Percentiles rank a stretch among this genome's conserved stretches.
Conservation (phyloP, 2,113 vertebrate species). For the Lagopus muta region DNA sequence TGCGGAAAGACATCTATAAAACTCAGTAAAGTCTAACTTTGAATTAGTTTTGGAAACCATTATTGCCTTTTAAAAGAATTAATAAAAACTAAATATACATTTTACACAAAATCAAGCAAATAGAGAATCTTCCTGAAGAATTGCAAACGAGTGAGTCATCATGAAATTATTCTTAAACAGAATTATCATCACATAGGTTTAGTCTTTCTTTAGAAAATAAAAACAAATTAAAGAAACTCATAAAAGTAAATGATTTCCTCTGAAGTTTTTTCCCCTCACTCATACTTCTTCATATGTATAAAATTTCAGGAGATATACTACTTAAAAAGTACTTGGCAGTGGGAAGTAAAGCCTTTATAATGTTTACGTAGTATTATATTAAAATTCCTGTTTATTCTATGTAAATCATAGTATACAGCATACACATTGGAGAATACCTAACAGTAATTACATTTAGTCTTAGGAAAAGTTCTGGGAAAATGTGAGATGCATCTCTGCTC, state of each 20-base stretch:
- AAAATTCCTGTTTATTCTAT: not conserved
- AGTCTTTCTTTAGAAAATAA: constrained; percentile 5
- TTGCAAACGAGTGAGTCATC: constrained; percentile 6
- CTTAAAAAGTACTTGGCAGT: not conserved
- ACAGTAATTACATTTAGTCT: constrained; percentile 36
- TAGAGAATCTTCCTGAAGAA: not conserved
- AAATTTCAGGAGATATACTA: constrained; percentile 8
- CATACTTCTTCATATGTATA: not conserved
- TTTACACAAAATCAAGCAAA: not conserved
- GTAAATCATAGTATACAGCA: constrained; percentile 48
- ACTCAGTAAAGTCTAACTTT: not conserved
- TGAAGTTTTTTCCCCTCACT: not conserved
- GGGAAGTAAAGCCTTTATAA: constrained; percentile 27
- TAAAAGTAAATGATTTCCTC: constrained; percentile 21
- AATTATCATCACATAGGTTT: constrained; percentile 14
- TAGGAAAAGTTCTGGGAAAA: not conserved
- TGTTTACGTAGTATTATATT: constrained; percentile 1
- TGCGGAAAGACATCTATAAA: not conserved
- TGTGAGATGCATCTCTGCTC: not conserved
- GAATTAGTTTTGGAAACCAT: not conserved
- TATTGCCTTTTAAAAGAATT: not conserved
- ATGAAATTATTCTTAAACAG: not conserved
- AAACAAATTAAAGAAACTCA: constrained; percentile 12
- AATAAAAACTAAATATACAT: not conserved
- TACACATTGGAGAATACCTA: not conserved